These are phyloP conservation scores for Cephus nigrinus DNA, from an alignment of 2,888 invertebrate genomes.

Conservation along the genomic window DNA sequence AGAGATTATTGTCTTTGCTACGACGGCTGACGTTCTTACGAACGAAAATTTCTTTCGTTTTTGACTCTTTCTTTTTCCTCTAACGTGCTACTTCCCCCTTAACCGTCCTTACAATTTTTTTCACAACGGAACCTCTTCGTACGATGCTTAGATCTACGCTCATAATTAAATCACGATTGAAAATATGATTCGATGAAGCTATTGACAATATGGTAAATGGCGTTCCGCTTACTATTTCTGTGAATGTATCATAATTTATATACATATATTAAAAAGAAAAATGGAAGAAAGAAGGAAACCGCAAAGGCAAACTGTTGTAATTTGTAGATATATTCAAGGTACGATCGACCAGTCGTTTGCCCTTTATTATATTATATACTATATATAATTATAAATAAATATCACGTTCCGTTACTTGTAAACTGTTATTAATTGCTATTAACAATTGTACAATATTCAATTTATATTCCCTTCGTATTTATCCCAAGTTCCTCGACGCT, in stretches of 20 bases:
- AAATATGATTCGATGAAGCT: not conserved
- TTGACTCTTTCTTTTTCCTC: not conserved
- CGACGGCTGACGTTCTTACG: not conserved
- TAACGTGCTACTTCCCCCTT: not conserved
- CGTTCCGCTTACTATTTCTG: slow-evolving; percentile 38
- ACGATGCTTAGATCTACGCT: not conserved
- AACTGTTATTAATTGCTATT: slow-evolving; percentile 12
- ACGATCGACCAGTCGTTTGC: slow-evolving; percentile 38
- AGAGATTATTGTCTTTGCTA: not conserved
- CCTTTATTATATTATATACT: slow-evolving; percentile 45
- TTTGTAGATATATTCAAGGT: slow-evolving; percentile 50
- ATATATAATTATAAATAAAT: slow-evolving; percentile 61
- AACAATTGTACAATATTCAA: slow-evolving; percentile 2
- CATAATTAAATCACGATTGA: not conserved
- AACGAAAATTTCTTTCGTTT: not conserved
- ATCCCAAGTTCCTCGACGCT: not conserved
- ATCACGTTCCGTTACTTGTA: slow-evolving; percentile 51
- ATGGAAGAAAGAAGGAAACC: slow-evolving; percentile 32
- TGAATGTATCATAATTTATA: slow-evolving; percentile 48
- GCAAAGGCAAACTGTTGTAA: slow-evolving; percentile 45
- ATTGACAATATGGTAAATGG: slow-evolving; percentile 8
- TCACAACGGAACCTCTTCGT: not conserved
- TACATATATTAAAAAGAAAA: slow-evolving; percentile 20
- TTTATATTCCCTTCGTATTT: not conserved
- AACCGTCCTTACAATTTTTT: not conserved